Conservation (phyloP, 2,888 invertebrate genomes). For the Eumacrocentrus americanus region DNA sequence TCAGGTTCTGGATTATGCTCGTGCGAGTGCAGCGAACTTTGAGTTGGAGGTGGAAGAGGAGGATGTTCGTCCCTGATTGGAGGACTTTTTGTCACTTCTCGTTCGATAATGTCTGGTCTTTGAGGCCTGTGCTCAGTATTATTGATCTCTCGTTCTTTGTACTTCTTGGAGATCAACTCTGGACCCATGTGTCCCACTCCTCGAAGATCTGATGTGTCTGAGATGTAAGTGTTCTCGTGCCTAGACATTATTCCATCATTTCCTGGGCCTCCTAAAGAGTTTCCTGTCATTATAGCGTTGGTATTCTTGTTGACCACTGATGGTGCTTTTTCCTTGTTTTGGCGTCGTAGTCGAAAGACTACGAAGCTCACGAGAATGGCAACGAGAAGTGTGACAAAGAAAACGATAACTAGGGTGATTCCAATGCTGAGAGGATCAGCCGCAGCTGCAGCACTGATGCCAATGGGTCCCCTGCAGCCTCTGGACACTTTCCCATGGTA, state of each 20-base stretch:
- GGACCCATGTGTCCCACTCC: conserved; percentile 81
- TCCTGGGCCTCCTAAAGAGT: conserved; percentile 71
- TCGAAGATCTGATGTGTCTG: conserved; percentile 71
- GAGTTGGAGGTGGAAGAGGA: conserved; percentile 75
- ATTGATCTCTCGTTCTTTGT: conserved; percentile 83
- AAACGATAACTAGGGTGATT: conserved; percentile 90
- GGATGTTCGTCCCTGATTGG: conserved; percentile 81
- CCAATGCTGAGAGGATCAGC: conserved; percentile 91
- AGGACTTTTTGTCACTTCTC: conserved; percentile 86
- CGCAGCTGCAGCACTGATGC: conserved; percentile 75
- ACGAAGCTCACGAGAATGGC: conserved; percentile 90
- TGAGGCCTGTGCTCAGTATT: conserved; percentile 77
- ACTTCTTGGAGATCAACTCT: conserved; percentile 86
- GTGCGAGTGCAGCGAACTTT: conserved; percentile 73
- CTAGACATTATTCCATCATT: conserved; percentile 74
- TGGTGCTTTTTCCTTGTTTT: conserved; percentile 84
- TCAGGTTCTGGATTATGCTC: conserved; percentile 76
- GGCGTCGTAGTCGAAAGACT: conserved; percentile 87
- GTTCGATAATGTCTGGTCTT: conserved; percentile 91
- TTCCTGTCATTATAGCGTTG: conserved; percentile 74
- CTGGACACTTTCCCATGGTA: conserved; percentile 75
- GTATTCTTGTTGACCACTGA: conserved; percentile 79
- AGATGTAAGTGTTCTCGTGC: conserved; percentile 69
- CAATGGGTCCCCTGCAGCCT: conserved; percentile 79
- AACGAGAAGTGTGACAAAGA: conserved; percentile 88